These are phyloP conservation scores for Cryptoprocta ferox DNA, from an alignment of 2,797 vertebrate species.

Conservation along the genomic window DNA sequence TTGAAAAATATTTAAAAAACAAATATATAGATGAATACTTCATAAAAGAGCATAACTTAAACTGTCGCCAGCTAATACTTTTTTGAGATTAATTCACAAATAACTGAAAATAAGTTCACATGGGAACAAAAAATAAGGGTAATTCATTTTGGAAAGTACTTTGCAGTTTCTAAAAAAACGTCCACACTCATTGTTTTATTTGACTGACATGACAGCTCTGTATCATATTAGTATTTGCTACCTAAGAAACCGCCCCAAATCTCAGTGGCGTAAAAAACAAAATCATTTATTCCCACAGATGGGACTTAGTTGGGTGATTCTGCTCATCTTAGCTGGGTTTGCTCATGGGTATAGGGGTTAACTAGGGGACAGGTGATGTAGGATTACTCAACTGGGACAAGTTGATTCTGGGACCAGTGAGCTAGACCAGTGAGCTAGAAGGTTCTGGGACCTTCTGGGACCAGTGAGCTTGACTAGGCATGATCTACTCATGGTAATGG, in stretches of 20 bases:
- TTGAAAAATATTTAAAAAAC: neutral
- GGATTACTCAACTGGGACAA: neutral
- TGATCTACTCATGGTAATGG: neutral
- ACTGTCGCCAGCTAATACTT: neutral
- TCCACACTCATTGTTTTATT: neutral
- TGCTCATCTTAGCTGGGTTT: neutral
- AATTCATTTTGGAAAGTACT: neutral
- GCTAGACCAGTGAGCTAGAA: neutral
- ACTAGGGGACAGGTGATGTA: neutral
- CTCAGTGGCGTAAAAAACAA: neutral
- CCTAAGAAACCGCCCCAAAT: neutral
- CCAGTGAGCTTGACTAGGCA: neutral
- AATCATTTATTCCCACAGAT: neutral
- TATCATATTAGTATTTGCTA: neutral
- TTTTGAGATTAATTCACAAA: neutral
- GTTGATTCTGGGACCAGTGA: neutral
- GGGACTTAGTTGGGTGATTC: neutral
- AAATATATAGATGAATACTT: neutral
- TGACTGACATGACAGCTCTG: neutral
- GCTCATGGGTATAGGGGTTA: too few relatives aligned
- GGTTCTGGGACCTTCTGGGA: neutral
- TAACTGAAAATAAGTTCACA: neutral
- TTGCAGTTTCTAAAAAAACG: neutral
- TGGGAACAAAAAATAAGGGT: neutral
- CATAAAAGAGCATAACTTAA: neutral